Conservation (phyloP, 2,113 vertebrate genomes). For the Syngnathus typhle region DNA sequence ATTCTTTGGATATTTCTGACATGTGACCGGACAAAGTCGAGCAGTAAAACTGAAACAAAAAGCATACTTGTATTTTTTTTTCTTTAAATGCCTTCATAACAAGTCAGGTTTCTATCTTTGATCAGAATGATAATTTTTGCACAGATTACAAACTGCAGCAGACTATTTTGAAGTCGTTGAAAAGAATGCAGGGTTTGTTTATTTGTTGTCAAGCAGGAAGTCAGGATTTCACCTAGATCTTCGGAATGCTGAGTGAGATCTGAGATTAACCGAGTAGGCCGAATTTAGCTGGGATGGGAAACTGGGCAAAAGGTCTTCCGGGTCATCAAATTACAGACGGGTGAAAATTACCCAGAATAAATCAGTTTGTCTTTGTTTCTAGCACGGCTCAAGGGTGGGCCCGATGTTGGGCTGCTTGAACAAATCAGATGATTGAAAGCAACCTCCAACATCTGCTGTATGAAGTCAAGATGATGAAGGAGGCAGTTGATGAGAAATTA, state of each 20-base stretch:
- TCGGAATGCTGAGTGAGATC: conserved; percentile 28
- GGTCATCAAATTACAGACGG: conserved; percentile 1
- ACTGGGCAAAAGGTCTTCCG: conserved; percentile 30
- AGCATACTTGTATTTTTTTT: not conserved
- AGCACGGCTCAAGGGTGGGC: conserved; percentile 20
- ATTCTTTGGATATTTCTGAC: not conserved
- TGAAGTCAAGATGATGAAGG: conserved; percentile 70
- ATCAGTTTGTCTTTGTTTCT: conserved; percentile 42
- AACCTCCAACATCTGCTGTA: conserved; percentile 56
- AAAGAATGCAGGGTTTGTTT: conserved; percentile 18
- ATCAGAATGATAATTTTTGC: not conserved
- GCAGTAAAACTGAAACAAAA: not conserved
- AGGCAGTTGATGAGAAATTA: conserved; percentile 69
- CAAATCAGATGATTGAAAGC: conserved; percentile 61
- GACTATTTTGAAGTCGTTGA: not conserved
- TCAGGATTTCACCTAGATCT: conserved; percentile 33
- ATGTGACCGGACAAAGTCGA: not conserved
- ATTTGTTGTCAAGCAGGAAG: conserved; percentile 15
- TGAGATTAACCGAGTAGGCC: conserved; percentile 46
- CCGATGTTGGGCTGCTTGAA: conserved; percentile 20
- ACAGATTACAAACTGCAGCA: not conserved
- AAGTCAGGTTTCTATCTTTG: not conserved
- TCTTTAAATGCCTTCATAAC: not conserved
- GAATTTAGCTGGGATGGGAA: conserved; percentile 15
- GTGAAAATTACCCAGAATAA: not conserved